A percentile compares a stretch with the other conserved stretches of the same genome.
Conservation (phyloP, 2,888 invertebrate species). For the Notodonta ziczac region DNA sequence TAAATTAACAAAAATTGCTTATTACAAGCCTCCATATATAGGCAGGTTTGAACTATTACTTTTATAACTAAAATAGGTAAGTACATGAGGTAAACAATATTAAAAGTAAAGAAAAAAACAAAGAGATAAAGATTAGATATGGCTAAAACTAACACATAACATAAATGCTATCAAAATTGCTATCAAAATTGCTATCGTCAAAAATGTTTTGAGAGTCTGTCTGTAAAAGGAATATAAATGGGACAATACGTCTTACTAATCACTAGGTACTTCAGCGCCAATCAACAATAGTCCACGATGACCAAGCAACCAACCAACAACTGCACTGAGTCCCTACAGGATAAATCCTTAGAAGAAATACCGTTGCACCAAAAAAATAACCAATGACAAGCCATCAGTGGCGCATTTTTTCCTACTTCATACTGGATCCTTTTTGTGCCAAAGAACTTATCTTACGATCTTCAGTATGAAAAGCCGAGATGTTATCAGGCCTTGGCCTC, state of each 20-base stretch:
- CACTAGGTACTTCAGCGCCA: not conserved
- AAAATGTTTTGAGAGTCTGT: no score
- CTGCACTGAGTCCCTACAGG: not conserved
- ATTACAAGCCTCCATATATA: no score
- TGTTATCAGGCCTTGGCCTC: slow-evolving; percentile 63
- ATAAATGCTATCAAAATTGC: no score
- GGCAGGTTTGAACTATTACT: no score
- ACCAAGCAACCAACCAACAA: not conserved
- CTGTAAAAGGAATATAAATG: not conserved
- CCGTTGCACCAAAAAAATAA: slow-evolving; percentile 54
- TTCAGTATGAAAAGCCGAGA: slow-evolving; percentile 57
- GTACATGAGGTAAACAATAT: no score
- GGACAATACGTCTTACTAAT: not conserved
- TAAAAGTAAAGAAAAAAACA: no score
- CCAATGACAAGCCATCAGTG: slow-evolving; percentile 39
- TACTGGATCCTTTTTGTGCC: slow-evolving; percentile 48
- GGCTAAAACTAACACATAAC: no score
- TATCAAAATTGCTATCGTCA: no score
- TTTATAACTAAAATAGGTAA: no score
- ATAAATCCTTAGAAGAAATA: slow-evolving; percentile 40
- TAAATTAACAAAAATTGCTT: no score
- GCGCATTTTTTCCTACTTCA: slow-evolving; percentile 49
- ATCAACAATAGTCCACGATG: not conserved
- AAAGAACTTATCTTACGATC: slow-evolving; percentile 70
- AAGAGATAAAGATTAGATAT: no score